Evolutionary conservation across 2,113 vertebrate genomes (phyloP), one percentile per base, ranked within the genome.

Genomic region (Pachyramphus minor): DNA sequence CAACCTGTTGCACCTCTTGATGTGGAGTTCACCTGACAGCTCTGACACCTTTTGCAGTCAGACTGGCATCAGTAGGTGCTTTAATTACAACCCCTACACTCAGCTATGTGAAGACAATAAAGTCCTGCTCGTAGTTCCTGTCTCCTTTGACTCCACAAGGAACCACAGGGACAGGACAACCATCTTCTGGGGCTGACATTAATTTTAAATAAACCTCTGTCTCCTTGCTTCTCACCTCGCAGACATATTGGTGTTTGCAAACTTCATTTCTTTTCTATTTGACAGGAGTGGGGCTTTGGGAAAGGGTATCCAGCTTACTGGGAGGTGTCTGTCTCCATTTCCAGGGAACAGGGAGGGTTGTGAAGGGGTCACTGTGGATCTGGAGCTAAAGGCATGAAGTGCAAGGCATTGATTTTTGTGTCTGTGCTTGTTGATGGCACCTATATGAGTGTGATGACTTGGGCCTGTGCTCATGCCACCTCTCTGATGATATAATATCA

Each of bases 191-290:
- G 84, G 42, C 41, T 67, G 67, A 23, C 67, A 55, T 83, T 88
- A 87, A 85, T 95, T 94, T 96, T 91, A 83, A 77, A 85, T 73
- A 83, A 95, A 50, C 42, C 49, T 90, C 74, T 79, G 23, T 9
- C 74, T 83, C 44, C 21, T 49, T 67, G 19, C 74, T 39, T 90
- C 78, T 93, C 47, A 19, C 77, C 47, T 91, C 79, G 66, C 59
- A 83, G 87, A 63, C n/a, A 37, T 55, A 62, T 17, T 66, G 67
- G n/a, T 84, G 71, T 67, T 90, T 80, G 53, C 58, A 83, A 35
- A 45, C 58, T 14, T 8, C 16, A 7, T 58, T 86, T 86, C 1
- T 77, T 63, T 71, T 39, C 31, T 33, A 22, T 71, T 71, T 69
- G 56, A 6, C 56, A 72, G 41, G 39, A 24, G 13, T 16, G 63